Conservation (phyloP, 2,113 vertebrate genomes). For the Parus major region DNA sequence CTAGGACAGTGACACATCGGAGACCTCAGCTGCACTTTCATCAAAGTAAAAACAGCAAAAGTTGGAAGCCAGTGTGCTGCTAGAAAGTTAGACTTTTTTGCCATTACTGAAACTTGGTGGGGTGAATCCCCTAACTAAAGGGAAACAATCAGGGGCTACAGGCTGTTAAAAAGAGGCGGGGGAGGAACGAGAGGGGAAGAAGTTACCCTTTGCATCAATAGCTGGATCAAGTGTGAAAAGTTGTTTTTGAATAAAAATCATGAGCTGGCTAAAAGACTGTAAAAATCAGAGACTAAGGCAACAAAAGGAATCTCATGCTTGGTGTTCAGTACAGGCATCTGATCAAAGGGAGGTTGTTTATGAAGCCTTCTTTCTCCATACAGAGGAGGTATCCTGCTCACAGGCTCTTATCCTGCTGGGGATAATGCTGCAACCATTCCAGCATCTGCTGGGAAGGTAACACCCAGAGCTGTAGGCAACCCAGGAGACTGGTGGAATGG, state of each 20-base stretch:
- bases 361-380: background rate
- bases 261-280: background rate
- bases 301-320: background rate
- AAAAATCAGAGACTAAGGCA: background rate
- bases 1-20: background rate
- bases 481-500: background rate
- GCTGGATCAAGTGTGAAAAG: background rate
- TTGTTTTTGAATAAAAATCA: no score
- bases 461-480: background rate
- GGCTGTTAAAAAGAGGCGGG: background rate
- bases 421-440: background rate
- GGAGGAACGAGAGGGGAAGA: background rate
- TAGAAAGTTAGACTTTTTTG: background rate
- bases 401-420: background rate
- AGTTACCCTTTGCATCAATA: background rate
- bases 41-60: background rate
- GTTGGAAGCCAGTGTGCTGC: background rate
- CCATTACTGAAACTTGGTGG: background rate
- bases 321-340: background rate
- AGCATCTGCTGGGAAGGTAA: background rate
- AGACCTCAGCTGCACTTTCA: background rate
- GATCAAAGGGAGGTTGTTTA: background rate
- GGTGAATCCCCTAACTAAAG: background rate
- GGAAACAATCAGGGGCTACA: no score
- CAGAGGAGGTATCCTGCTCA: rapidly evolving